These are phyloP conservation scores for Promerops cafer DNA, from an alignment of 2,113 vertebrate genomes.

Conservation along the genomic window DNA sequence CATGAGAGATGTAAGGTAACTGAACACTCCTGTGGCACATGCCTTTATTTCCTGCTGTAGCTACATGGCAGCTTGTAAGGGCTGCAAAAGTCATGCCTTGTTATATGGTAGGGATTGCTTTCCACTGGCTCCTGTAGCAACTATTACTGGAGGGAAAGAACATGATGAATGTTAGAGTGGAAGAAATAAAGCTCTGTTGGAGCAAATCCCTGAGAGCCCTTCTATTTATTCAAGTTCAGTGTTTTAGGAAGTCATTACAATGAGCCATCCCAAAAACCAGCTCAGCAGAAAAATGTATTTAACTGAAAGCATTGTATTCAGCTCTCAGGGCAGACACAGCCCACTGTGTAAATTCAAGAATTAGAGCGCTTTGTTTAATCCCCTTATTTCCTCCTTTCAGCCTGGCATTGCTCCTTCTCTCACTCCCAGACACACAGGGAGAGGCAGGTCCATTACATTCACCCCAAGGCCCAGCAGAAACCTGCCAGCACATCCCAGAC, in stretches of 20 bases:
- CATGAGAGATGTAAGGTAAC: not conserved
- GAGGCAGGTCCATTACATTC: not conserved
- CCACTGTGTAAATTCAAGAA: constrained; percentile 20
- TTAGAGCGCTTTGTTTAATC: constrained; percentile 46
- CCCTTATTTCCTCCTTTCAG: constrained; percentile 14
- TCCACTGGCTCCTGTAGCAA: not conserved
- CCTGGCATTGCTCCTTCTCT: not conserved
- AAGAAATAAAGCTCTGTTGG: constrained; percentile 20
- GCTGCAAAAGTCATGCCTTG: not conserved
- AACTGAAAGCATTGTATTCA: constrained; percentile 33
- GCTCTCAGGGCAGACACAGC: not conserved
- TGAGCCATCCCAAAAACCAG: not conserved
- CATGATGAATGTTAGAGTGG: not conserved
- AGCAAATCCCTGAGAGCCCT: not conserved
- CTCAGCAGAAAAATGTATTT: constrained; percentile 43
- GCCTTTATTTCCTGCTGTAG: not conserved
- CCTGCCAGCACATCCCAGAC: not conserved
- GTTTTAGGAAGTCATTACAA: constrained; percentile 46
- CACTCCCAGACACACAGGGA: not conserved
- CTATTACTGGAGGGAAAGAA: not conserved
- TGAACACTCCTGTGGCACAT: not conserved
- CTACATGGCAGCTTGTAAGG: not conserved
- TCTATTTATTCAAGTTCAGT: constrained; percentile 5
- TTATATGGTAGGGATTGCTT: not conserved
- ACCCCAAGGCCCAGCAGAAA: not conserved